Evolutionary conservation across 2,888 invertebrate genomes (phyloP).

Genomic region (Escarpia spicata): DNA sequence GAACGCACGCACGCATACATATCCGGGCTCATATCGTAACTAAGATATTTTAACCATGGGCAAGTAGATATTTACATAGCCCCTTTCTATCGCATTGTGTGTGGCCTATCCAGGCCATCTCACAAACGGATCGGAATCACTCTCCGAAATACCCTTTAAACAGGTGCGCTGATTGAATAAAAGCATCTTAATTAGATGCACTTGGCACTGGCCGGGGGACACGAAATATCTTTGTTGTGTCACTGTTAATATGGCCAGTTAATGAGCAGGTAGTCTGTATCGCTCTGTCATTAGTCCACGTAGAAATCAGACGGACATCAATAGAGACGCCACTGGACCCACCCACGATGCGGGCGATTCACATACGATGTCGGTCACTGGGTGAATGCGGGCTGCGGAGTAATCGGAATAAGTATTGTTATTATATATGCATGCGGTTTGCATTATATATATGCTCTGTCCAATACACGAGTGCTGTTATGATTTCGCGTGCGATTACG

Average conservation of each 20-base stretch:
- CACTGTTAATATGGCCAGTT: not conserved
- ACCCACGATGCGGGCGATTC: not conserved
- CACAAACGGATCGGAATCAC: not conserved
- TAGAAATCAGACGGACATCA: not conserved
- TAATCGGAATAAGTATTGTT: not conserved
- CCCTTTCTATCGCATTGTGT: not conserved
- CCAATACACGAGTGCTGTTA: too few relatives aligned
- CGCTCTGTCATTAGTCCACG: not conserved
- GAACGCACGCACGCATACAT: too few relatives aligned
- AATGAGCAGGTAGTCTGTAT: not conserved
- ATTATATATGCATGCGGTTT: too few relatives aligned
- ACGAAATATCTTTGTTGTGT: not conserved
- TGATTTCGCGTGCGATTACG: too few relatives aligned
- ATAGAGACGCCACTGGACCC: not conserved
- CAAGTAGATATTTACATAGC: not conserved
- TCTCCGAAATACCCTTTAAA: not conserved
- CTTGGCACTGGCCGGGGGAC: not conserved
- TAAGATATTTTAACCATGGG: too few relatives aligned
- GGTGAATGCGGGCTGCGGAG: not conserved
- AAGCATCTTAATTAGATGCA: slow-evolving; percentile 12
- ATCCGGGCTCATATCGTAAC: too few relatives aligned
- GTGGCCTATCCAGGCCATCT: not conserved
- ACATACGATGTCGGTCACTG: not conserved
- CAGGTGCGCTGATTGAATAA: slow-evolving; percentile 5
- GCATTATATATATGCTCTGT: too few relatives aligned